Conservation (phyloP, 2,888 invertebrate species). For the Morpho achilles region DNA sequence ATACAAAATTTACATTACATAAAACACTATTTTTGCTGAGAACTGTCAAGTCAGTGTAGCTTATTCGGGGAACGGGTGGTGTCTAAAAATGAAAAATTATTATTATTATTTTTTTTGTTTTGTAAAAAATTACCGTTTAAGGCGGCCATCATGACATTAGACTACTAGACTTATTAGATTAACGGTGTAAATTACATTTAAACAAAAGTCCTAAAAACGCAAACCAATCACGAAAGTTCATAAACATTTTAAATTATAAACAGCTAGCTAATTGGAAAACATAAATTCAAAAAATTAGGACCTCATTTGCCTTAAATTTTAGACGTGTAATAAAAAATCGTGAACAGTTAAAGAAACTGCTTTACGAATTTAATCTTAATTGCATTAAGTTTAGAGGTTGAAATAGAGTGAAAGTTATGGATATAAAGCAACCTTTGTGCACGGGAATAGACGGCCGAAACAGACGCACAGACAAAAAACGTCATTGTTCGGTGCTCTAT, state of each 20-base stretch:
- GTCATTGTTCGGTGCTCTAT: constrained; percentile 47
- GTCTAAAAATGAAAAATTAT: too few species aligned
- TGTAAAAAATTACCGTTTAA: too few species aligned
- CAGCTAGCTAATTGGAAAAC: constrained; percentile 22
- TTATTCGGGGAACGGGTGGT: too few species aligned
- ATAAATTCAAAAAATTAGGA: constrained; percentile 22
- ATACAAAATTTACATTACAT: too few species aligned
- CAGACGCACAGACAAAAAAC: constrained; percentile 36
- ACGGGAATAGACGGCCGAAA: constrained; percentile 30
- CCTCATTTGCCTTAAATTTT: constrained; percentile 21
- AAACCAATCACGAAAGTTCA: constrained; percentile 2
- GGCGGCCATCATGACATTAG: too few species aligned
- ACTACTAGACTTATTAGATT: too few species aligned
- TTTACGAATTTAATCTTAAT: constrained; percentile 7
- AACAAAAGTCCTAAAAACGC: too few species aligned
- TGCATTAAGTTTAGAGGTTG: neutral
- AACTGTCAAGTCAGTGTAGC: too few species aligned
- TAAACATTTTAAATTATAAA: constrained; percentile 9
- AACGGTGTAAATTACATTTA: too few species aligned
- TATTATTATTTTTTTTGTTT: too few species aligned
- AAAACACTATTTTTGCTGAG: too few species aligned
- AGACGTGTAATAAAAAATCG: constrained; percentile 18
- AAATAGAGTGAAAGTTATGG: constrained; percentile 9
- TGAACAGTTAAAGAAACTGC: neutral
- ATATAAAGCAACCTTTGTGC: constrained; percentile 10